Evolutionary conservation across 2,797 vertebrate genomes (phyloP).

Genomic region (Calcarius lapponicus): DNA sequence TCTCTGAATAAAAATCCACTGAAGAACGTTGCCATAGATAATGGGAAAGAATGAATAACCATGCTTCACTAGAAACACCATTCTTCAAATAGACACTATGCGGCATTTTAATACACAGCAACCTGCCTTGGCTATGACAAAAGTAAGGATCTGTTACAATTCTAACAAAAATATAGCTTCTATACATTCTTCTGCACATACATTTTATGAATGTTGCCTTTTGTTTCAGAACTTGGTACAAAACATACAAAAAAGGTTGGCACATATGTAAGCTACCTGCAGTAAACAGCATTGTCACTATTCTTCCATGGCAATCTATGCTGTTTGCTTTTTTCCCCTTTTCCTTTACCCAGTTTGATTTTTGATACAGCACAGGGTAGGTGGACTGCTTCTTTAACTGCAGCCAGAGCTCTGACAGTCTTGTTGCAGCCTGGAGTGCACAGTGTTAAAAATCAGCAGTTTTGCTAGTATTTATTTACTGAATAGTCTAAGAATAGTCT

Average conservation of each 20-base stretch:
- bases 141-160: constrained; percentile 61
- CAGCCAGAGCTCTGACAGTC: background rate
- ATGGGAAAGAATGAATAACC: constrained; percentile 37
- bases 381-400: constrained; percentile 2
- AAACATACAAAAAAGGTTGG: constrained; percentile 80
- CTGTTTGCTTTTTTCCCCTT: background rate
- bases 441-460: constrained; percentile 56
- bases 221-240: constrained; percentile 72
- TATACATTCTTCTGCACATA: constrained; percentile 74
- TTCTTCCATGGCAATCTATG: background rate
- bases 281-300: constrained; percentile 33
- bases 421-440: constrained; percentile 51
- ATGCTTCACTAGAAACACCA: constrained; percentile 60
- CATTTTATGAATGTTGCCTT: constrained; percentile 65
- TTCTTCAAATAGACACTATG: constrained; percentile 50
- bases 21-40: constrained; percentile 50
- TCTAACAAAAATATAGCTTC: constrained; percentile 84
- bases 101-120: constrained; percentile 64
- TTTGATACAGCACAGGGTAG: background rate
- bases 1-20: constrained; percentile 47
- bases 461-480: constrained; percentile 15
- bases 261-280: constrained; percentile 66
- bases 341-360: background rate
- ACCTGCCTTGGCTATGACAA: constrained; percentile 37
- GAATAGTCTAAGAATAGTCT: constrained; percentile 52